phyloP scores from a whole-genome alignment of 2,888 invertebrate genomes.

The Mactromeris polynyma region DNA sequence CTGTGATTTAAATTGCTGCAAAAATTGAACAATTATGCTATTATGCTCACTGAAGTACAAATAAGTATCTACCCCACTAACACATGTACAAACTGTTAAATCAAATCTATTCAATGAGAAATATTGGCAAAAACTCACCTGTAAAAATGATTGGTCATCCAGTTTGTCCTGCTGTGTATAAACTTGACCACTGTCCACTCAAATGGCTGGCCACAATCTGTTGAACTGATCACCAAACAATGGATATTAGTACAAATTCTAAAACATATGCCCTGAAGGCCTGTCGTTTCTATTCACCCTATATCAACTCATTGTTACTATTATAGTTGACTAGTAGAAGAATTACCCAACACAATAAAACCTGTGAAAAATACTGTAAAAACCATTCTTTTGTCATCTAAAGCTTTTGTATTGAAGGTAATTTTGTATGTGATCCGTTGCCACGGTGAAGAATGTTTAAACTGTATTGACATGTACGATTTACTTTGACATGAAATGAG shows the following conservation, averaged over 20 bases:
- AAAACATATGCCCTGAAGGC: conserved; percentile 38
- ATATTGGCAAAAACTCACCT: conserved; percentile 39
- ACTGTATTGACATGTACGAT: conserved; percentile 27
- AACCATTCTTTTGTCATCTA: conserved; percentile 36
- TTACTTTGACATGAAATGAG: conserved; percentile 27
- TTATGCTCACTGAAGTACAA: neutral
- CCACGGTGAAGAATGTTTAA: conserved; percentile 43
- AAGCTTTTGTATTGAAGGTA: conserved; percentile 25
- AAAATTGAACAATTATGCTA: neutral
- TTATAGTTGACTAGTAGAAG: conserved; percentile 20
- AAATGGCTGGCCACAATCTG: conserved; percentile 41
- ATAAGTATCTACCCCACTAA: neutral
- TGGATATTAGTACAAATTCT: conserved; percentile 51
- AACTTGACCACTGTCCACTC: conserved; percentile 48
- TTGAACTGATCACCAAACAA: conserved; percentile 45
- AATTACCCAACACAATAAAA: conserved; percentile 55
- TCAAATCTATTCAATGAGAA: neutral
- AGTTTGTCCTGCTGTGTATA: conserved; percentile 31
- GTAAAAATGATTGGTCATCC: conserved; percentile 21
- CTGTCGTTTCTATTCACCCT: conserved; percentile 36
- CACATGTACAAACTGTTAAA: conserved; percentile 1
- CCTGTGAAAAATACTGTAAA: conserved; percentile 64
- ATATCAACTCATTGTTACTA: conserved; percentile 44
- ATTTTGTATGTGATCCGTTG: conserved; percentile 39
- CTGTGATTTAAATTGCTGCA: neutral